phyloP scores from a whole-genome alignment of 2,888 invertebrate genomes.

The Xanthorhoe spadicearia region DNA sequence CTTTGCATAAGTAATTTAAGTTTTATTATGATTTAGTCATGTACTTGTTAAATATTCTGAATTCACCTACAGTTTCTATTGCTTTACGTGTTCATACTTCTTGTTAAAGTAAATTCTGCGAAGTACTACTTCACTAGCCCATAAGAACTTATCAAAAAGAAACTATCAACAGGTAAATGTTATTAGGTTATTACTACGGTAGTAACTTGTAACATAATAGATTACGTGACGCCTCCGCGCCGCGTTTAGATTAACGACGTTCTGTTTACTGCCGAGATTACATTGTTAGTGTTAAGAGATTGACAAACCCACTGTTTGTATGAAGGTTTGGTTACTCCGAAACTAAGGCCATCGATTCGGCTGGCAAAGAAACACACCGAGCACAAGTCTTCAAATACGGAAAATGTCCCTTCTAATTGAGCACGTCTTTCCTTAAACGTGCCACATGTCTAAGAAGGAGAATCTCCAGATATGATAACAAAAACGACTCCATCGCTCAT shows the following conservation, averaged over 20 bases:
- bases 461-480: neutral
- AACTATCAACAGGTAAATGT: constrained; percentile 27
- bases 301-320: constrained; percentile 45
- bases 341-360: constrained; percentile 3
- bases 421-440: neutral
- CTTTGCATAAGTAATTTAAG: too few relatives aligned
- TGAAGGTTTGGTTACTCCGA: neutral
- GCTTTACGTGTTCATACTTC: too few relatives aligned
- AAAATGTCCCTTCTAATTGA: neutral
- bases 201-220: constrained; percentile 47
- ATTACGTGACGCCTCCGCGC: constrained; percentile 50
- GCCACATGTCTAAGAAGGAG: neutral
- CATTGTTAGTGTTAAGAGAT: constrained; percentile 47
- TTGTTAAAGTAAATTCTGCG: neutral
- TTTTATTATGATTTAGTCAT: too few relatives aligned
- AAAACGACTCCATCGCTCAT: neutral
- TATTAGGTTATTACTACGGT: constrained; percentile 26
- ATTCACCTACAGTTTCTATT: too few relatives aligned
- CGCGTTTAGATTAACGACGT: constrained; percentile 49
- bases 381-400: neutral
- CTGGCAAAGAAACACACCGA: neutral
- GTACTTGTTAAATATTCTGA: too few relatives aligned
- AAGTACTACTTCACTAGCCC: neutral
- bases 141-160: neutral
- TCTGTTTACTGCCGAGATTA: constrained; percentile 51